Conservation (phyloP, 2,113 vertebrate genomes). For the Labrus mixtus region DNA sequence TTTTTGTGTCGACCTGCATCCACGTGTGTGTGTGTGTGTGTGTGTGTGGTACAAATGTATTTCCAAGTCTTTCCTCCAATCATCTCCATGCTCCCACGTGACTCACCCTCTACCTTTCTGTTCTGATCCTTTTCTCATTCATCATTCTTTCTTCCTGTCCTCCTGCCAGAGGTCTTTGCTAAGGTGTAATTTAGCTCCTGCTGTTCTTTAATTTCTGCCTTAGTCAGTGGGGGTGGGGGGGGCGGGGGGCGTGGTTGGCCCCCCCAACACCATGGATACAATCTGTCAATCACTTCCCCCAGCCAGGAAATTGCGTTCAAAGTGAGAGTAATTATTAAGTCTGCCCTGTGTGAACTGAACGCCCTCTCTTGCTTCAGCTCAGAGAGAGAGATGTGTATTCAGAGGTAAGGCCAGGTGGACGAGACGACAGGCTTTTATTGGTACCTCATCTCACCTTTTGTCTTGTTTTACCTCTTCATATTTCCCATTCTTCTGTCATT, state of each 20-base stretch:
- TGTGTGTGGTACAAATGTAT: constrained; percentile 61
- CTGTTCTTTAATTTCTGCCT: constrained; percentile 82
- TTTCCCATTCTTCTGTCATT: constrained; percentile 18
- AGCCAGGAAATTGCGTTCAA: constrained; percentile 77
- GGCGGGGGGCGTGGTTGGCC: constrained; percentile 72
- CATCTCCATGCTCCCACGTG: constrained; percentile 67
- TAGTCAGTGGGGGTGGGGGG: too few species aligned
- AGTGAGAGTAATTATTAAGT: constrained; percentile 83
- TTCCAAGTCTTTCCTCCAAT: constrained; percentile 70
- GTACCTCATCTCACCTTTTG: constrained; percentile 45
- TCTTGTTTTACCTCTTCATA: constrained; percentile 37
- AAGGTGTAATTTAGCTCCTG: constrained; percentile 83
- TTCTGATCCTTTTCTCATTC: constrained; percentile 83
- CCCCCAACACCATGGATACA: constrained; percentile 76
- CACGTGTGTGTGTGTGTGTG: constrained; percentile 15
- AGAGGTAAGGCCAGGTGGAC: constrained; percentile 57
- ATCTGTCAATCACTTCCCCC: constrained; percentile 83
- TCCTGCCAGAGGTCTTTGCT: constrained; percentile 80
- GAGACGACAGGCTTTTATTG: constrained; percentile 53
- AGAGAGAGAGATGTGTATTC: constrained; percentile 55
- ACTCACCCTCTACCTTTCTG: constrained; percentile 76
- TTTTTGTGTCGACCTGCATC: constrained; percentile 41
- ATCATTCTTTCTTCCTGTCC: constrained; percentile 80
- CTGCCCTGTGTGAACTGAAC: constrained; percentile 72
- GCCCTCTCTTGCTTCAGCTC: constrained; percentile 63